Base-by-base conservation (phyloP, 2,113 vertebrate species). In the Austrofundulus limnaeus region DNA sequence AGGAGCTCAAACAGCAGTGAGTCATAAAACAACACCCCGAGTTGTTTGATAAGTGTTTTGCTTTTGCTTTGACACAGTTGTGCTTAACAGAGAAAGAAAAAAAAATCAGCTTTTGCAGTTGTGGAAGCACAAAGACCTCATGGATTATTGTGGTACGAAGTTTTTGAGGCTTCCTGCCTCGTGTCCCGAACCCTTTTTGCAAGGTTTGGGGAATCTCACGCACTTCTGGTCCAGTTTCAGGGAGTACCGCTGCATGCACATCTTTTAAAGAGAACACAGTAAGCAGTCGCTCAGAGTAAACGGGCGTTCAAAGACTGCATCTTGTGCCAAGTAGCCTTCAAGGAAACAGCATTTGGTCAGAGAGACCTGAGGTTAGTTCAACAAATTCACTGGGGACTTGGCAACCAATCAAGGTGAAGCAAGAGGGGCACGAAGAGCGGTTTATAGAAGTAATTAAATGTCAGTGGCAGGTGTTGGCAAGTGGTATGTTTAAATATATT, bases 321-420 rank as follows among this genome's bases (percentile, higher is more conserved):
- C 46, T 66, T 41, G 56, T 72, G 61, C 77, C 82, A 81, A 80
- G 64, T 63, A 56, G 42, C 61, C 61, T 39, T 56, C 19, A 34
- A 75, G 62, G 70, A 68, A 72, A 56, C 42, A 72, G 75, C 85
- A 85, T 86, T 78, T 83, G 85, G 70, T 72, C 62, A 25, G 57
- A 48, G 73, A 82, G 63, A 78, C 58, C 61, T 19, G 31, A 67
- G 87, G 83, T 86, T 69, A 83, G 72, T 78, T 76, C 66, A 86
- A 70, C 70, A 83, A 87, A 87, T 78, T 78, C 78, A 77, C 62
- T 56, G 25, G 65, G 75, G 73, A 73, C 72, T 86, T 89, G 87
- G 83, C 83, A 83, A 49, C 73, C 72, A 70, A 84, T 80, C 82
- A 86, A 81, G 77, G 75, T 74, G 54, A 75, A 49, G 70, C 83